phyloP scores from a whole-genome alignment of 2,888 invertebrate species.

The Hydropsyche betteni region DNA sequence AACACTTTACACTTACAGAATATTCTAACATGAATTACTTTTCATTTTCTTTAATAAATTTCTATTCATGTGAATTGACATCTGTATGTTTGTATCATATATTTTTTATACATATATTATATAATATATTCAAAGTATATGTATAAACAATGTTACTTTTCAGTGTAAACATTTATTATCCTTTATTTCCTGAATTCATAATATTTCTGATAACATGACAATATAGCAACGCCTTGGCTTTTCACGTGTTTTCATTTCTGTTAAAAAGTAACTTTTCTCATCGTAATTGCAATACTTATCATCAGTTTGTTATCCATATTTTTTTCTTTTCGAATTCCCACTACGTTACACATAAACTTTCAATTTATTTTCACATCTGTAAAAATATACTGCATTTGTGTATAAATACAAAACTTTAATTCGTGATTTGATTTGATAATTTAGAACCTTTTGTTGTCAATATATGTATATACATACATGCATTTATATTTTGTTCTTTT shows the following conservation, averaged over 20 bases:
- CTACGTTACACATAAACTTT: too few relatives aligned
- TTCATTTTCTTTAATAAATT: slow-evolving; percentile 18
- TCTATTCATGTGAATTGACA: slow-evolving; percentile 8
- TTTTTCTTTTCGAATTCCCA: too few relatives aligned
- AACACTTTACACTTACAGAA: background rate
- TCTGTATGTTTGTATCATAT: slow-evolving; percentile 17
- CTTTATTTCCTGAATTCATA: background rate
- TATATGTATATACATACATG: too few relatives aligned
- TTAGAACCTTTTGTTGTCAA: too few relatives aligned
- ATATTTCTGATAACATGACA: slow-evolving; percentile 4
- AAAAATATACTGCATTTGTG: too few relatives aligned
- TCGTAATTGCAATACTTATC: too few relatives aligned
- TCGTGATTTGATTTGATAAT: too few relatives aligned
- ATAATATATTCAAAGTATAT: background rate
- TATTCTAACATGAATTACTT: slow-evolving; percentile 12
- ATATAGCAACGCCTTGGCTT: slow-evolving; percentile 27
- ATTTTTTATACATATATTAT: slow-evolving; percentile 11
- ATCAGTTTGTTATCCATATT: too few relatives aligned
- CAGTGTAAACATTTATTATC: background rate
- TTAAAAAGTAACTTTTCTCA: too few relatives aligned
- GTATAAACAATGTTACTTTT: slow-evolving; percentile 1
- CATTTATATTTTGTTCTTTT: too few relatives aligned
- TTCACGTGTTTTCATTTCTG: slow-evolving; percentile 18
- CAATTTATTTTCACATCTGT: too few relatives aligned
- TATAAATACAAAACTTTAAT: too few relatives aligned